Conservation (phyloP, 2,797 vertebrate species). For the Catostomus latipinnis region DNA sequence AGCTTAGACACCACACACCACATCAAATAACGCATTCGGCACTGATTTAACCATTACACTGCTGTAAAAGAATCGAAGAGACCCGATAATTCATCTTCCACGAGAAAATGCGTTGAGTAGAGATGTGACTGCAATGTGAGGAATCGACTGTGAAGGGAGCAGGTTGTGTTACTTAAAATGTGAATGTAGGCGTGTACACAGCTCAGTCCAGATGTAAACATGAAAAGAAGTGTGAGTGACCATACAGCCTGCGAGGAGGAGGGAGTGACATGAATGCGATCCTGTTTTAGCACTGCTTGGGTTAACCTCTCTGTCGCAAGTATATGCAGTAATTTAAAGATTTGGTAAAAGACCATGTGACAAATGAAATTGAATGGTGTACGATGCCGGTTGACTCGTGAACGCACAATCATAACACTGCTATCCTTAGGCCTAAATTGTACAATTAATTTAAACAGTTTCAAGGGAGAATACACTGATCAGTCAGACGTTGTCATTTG, state of each 20-base stretch:
- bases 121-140: background rate
- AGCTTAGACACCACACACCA: constrained; percentile 60
- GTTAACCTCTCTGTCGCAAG: constrained; percentile 46
- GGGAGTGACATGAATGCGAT: constrained; percentile 64
- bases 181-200: constrained; percentile 63
- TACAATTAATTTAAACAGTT: constrained; percentile 66
- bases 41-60: constrained; percentile 74
- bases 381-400: background rate
- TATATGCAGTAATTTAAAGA: background rate
- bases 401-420: background rate
- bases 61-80: constrained; percentile 65
- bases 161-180: constrained; percentile 1
- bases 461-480: background rate
- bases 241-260: constrained; percentile 24
- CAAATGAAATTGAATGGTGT: background rate
- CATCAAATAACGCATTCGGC: constrained; percentile 72
- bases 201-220: constrained; percentile 70
- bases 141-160: constrained; percentile 6
- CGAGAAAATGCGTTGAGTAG: background rate
- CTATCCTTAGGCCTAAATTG: constrained; percentile 27
- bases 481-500: constrained; percentile 39
- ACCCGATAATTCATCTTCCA: constrained; percentile 29
- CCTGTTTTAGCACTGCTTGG: constrained; percentile 40
- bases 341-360: background rate
- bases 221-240: constrained; percentile 61